phyloP scores from a whole-genome alignment of 2,797 vertebrate genomes.

The Apodemus agrarius region DNA sequence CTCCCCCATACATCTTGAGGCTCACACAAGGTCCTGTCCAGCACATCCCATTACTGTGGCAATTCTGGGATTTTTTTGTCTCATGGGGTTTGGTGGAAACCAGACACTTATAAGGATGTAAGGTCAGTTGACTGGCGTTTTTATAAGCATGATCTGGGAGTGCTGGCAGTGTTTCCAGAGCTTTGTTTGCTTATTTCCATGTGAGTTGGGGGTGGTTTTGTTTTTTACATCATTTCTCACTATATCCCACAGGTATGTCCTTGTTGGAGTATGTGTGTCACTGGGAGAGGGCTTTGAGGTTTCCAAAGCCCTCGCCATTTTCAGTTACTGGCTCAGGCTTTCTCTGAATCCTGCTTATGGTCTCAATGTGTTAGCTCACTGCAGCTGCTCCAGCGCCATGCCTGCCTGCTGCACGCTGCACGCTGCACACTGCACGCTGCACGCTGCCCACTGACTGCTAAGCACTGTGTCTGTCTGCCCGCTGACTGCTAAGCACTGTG shows the following conservation, averaged over 20 bases:
- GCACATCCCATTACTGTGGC: no score
- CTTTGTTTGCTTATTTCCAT: no score
- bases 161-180: no score
- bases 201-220: neutral
- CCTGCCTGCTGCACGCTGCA: neutral
- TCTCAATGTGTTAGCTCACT: neutral
- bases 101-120: no score
- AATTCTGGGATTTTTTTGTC: neutral
- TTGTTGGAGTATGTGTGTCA: neutral
- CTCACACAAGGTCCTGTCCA: neutral
- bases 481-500: no score
- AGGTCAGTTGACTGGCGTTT: neutral
- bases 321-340: neutral
- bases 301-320: neutral
- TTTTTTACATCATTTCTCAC: neutral
- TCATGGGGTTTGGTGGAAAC: no score
- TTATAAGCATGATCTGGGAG: neutral
- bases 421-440: neutral
- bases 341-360: neutral
- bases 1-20: neutral
- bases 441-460: no score
- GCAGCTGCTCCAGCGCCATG: neutral
- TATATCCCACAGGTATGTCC: neutral
- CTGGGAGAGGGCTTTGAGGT: neutral
- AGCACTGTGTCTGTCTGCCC: no score